Evolutionary conservation across 2,888 invertebrate species (phyloP), one percentile per base, ranked within the genome.

Genomic region (Micoletzkya japonica): DNA sequence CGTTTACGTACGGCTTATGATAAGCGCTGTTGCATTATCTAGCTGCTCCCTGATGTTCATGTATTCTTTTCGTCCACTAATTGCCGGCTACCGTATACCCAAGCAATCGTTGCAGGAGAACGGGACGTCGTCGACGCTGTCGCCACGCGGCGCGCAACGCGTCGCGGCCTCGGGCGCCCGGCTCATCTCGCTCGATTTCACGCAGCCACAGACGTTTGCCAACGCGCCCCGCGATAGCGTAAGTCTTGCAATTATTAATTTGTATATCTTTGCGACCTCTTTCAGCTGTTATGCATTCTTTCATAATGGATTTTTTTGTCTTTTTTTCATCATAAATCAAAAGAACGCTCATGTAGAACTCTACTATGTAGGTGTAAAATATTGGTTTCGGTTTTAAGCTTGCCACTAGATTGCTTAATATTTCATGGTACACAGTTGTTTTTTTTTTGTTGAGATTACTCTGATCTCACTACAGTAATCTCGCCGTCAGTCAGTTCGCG

Each of bases 181-280:
- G 24, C 24, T 67, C n/a, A 67, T 67, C 44, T 44, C 57, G 6
- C 67, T 67, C 44, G 67, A 67, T 10, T 57, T 57, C 67, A 67
- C 67, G n/a, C 30, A 26, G 0, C 14, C 67, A 1, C 67, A 57
- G 32, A 24, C 67, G 7, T 39, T 67, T 7, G 49, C 57, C 26
- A 57, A 6, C 6, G 67, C 67, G 1, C 66, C 66, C 1, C 44
- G 67, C 26, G 71, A 71, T 24, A 70, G 63, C 56, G 64, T 64
- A 32, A 58, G 69, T 26, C 34, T 54, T 32, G 32, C 24, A 17
- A 2, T 20, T 39, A 17, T 57, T 39, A 10, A 17, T 67, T 10
- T 54, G 32, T 63, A 26, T 2, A 2, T 17, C 39, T 39, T 39
- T 39, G 39, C 7, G 39, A 39, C 39, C 7, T n/a, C n/a, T n/a